Percentiles rank a stretch among this genome's conserved stretches.
Evolutionary conservation across 1,140 invertebrate species (phyloP).

Genomic region (Drosophila subobscura): DNA sequence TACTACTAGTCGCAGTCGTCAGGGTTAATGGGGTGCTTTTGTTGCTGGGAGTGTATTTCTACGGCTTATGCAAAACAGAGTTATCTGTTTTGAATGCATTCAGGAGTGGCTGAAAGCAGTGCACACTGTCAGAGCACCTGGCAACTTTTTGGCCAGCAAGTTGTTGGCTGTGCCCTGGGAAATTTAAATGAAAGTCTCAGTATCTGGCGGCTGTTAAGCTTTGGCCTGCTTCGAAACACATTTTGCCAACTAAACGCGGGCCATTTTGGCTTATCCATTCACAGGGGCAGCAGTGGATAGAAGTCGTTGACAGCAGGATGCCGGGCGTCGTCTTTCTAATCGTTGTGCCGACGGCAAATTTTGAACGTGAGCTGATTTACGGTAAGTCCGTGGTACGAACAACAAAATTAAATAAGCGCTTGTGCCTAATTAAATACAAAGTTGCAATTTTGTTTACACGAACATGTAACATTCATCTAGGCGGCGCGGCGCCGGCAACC

Average conservation of each 20-base stretch:
- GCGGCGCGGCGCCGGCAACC: slow-evolving; percentile 30
- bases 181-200: slow-evolving; percentile 39
- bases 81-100: slow-evolving; percentile 16
- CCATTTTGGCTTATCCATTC: slow-evolving; percentile 52
- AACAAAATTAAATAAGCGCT: slow-evolving; percentile 66
- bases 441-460: slow-evolving; percentile 69
- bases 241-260: slow-evolving; percentile 59
- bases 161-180: too few species aligned
- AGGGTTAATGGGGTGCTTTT: slow-evolving; percentile 8
- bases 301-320: slow-evolving; percentile 56
- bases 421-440: slow-evolving; percentile 73
- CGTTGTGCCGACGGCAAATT: slow-evolving; percentile 86
- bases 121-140: slow-evolving; percentile 36
- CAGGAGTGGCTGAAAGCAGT: slow-evolving; percentile 3
- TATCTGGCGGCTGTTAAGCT: not conserved
- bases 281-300: slow-evolving; percentile 13
- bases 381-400: slow-evolving; percentile 66
- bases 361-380: slow-evolving; percentile 85
- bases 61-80: slow-evolving; percentile 20
- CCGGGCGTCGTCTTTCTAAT: slow-evolving; percentile 86
- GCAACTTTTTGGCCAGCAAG: slow-evolving; percentile 10
- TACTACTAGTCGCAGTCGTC: slow-evolving; percentile 13
- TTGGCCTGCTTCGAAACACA: slow-evolving; percentile 12
- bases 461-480: slow-evolving; percentile 54
- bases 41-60: slow-evolving; percentile 8